phyloP scores from a whole-genome alignment of 2,113 vertebrate species.

The Xenopus laevis region DNA sequence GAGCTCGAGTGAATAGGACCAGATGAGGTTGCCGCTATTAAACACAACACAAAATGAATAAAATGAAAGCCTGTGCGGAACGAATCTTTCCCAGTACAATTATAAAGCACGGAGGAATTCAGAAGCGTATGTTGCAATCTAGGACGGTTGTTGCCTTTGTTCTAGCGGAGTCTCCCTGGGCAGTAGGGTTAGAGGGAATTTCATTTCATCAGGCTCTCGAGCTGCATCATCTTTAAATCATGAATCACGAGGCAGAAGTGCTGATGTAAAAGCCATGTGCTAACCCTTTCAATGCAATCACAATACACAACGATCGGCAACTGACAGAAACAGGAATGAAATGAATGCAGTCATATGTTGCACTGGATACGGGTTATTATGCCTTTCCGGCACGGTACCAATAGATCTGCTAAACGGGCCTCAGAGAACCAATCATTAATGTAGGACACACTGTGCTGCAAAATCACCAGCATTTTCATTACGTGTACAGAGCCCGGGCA shows the following conservation, averaged over 20 bases:
- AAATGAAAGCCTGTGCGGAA: constrained; percentile 19
- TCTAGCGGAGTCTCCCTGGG: constrained; percentile 12
- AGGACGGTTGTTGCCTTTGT: constrained; percentile 50
- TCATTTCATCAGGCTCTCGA: constrained; percentile 58
- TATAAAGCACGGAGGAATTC: constrained; percentile 35
- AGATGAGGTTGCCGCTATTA: constrained; percentile 43
- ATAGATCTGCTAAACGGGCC: background rate
- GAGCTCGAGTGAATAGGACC: constrained; percentile 36
- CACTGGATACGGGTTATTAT: background rate
- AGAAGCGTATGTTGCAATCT: constrained; percentile 56
- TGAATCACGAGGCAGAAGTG: background rate
- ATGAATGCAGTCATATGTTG: constrained; percentile 5
- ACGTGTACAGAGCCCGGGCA: too few relatives aligned
- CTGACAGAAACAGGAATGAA: constrained; percentile 11
- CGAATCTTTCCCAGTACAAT: constrained; percentile 34
- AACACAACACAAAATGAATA: constrained; percentile 36
- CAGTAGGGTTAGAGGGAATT: background rate
- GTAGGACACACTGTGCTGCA: too few relatives aligned
- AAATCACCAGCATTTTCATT: too few relatives aligned
- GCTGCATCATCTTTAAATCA: constrained; percentile 47
- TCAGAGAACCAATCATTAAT: too few relatives aligned
- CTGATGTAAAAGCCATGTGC: constrained; percentile 15
- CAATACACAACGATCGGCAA: background rate
- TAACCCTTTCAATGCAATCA: constrained; percentile 14
- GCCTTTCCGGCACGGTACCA: background rate